Percentiles rank a stretch among this genome's conserved stretches.
Evolutionary conservation across 1,140 invertebrate genomes (phyloP).

Genomic region (Venturia canescens): DNA sequence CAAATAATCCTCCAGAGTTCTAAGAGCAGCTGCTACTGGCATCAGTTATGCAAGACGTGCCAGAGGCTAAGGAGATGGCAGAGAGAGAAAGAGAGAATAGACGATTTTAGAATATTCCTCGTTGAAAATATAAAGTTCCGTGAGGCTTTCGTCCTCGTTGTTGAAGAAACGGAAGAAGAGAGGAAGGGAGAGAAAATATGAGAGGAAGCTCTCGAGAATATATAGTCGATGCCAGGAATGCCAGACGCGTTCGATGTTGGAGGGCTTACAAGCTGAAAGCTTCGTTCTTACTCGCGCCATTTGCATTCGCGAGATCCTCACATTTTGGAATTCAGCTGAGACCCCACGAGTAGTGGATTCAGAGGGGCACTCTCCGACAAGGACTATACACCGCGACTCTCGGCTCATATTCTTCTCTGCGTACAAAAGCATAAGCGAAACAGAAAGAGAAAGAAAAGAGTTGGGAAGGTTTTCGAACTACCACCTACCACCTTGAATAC

Average conservation of each 20-base stretch:
- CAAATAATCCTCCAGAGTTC: constrained; percentile 61
- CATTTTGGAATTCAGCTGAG: constrained; percentile 58
- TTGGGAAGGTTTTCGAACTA: constrained; percentile 26
- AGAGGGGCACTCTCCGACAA: constrained; percentile 11
- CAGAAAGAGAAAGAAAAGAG: background rate
- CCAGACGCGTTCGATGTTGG: constrained; percentile 45
- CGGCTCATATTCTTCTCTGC: background rate
- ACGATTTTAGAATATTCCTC: constrained; percentile 40
- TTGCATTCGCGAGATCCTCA: constrained; percentile 68
- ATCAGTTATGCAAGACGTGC: constrained; percentile 59
- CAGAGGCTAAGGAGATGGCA: background rate
- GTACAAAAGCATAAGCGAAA: background rate
- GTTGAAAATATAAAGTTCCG: constrained; percentile 43
- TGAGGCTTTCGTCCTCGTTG: constrained; percentile 33
- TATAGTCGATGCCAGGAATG: constrained; percentile 47
- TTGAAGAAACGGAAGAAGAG: background rate
- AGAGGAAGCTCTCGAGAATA: constrained; percentile 13
- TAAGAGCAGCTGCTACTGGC: constrained; percentile 63
- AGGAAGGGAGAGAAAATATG: background rate
- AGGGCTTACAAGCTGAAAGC: constrained; percentile 54
- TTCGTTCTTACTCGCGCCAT: constrained; percentile 54
- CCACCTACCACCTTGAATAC: constrained; percentile 32
- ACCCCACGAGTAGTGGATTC: constrained; percentile 24
- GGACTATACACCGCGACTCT: background rate
- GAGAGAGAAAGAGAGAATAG: background rate